A percentile compares a stretch with the other conserved stretches of the same genome.
These are phyloP conservation scores for Rhagologus leucostigma DNA, from an alignment of 2,113 vertebrate genomes.

Conservation along the genomic window DNA sequence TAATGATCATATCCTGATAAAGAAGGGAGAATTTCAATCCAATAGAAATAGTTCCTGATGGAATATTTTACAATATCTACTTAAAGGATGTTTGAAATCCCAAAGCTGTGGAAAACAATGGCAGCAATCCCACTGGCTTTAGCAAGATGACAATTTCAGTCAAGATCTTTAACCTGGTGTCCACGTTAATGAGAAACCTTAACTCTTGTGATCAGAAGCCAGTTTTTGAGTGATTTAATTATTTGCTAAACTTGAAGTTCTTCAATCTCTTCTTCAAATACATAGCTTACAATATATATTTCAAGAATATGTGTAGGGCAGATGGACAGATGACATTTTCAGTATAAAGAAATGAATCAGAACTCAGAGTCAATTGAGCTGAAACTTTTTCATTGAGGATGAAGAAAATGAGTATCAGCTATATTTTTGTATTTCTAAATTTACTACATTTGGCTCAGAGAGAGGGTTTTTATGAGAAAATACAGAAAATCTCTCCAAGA, in stretches of 20 bases:
- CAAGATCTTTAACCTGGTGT: background rate
- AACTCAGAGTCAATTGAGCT: background rate
- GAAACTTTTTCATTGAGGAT: background rate
- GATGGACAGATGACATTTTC: background rate
- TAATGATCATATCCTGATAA: background rate
- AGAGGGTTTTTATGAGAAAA: background rate
- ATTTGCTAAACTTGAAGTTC: background rate
- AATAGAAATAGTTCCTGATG: background rate
- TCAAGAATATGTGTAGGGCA: background rate
- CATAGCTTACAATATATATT: background rate
- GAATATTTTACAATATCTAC: background rate
- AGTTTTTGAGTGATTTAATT: background rate
- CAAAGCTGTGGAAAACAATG: background rate
- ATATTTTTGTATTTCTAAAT: background rate
- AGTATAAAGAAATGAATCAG: background rate
- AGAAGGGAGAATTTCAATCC: background rate
- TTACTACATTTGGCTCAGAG: background rate
- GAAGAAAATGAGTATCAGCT: background rate
- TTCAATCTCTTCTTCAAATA: background rate
- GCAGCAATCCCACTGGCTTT: background rate
- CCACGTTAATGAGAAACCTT: background rate
- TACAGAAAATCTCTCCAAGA: slow-evolving; percentile 4
- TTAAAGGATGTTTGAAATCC: background rate
- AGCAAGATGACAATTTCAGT: background rate
- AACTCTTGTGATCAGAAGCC: background rate